A percentile compares a stretch with the other conserved stretches of the same genome.
Evolutionary conservation across 2,888 invertebrate species (phyloP).

Genomic region (Plusia festucae): DNA sequence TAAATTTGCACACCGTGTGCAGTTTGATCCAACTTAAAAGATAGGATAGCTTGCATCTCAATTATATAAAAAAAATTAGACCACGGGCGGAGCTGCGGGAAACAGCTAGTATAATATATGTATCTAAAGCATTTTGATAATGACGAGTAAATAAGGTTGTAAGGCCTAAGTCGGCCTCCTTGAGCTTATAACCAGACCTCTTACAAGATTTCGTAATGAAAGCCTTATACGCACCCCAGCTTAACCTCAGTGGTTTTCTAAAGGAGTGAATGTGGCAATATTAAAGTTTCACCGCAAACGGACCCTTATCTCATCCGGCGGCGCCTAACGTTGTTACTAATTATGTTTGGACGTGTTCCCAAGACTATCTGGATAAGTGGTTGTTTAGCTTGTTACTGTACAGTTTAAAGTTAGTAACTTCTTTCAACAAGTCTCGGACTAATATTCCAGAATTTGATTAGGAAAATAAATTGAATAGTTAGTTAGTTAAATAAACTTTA

Average conservation of each 20-base stretch:
- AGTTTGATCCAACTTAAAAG: no score
- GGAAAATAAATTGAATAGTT: not conserved
- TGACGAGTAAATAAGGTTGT: slow-evolving; percentile 3
- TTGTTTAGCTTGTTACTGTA: slow-evolving; percentile 46
- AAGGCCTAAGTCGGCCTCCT: slow-evolving; percentile 24
- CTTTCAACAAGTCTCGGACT: not conserved
- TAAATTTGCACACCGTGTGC: no score
- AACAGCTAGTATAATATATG: no score
- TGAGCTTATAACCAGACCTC: slow-evolving; percentile 31
- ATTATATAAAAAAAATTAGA: no score
- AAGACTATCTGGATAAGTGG: slow-evolving; percentile 49
- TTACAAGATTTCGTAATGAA: slow-evolving; percentile 45
- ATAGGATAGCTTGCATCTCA: no score
- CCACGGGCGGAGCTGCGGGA: no score
- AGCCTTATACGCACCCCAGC: slow-evolving; percentile 42
- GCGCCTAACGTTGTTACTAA: slow-evolving; percentile 61
- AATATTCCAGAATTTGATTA: not conserved
- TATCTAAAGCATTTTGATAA: slow-evolving; percentile 29
- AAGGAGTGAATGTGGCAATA: slow-evolving; percentile 63
- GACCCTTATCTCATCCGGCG: slow-evolving; percentile 63
- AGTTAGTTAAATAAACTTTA: no score
- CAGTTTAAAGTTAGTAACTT: slow-evolving; percentile 9
- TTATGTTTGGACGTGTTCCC: slow-evolving; percentile 59
- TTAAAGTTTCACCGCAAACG: slow-evolving; percentile 67
- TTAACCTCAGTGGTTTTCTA: slow-evolving; percentile 54